Evolutionary conservation across 2,113 vertebrate species (phyloP).

Genomic region (Apteryx mantelli): DNA sequence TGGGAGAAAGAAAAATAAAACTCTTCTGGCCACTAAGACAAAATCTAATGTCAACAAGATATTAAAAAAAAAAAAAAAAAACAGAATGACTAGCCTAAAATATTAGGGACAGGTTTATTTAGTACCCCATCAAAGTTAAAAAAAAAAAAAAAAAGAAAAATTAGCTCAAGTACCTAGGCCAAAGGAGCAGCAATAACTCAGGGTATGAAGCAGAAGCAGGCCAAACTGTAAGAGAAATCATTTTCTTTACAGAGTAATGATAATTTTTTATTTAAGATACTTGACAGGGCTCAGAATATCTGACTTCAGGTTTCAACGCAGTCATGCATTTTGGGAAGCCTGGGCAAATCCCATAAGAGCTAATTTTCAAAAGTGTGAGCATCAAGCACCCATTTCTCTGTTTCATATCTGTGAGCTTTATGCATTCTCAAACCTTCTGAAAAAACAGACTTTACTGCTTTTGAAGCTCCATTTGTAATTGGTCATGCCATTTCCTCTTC

Average conservation of each 20-base stretch:
- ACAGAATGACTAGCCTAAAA: background rate
- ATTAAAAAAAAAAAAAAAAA: background rate
- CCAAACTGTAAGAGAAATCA: background rate
- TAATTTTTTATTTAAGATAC: background rate
- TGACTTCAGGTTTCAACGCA: background rate
- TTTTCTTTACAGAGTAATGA: background rate
- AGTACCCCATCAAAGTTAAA: background rate
- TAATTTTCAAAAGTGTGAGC: background rate
- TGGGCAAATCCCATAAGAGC: fast-evolving
- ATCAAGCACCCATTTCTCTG: background rate
- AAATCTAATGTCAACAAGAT: background rate
- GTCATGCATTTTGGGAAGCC: background rate
- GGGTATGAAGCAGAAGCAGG: background rate
- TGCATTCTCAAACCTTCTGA: background rate
- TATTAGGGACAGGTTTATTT: background rate
- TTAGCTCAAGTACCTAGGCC: background rate
- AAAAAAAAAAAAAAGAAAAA: background rate
- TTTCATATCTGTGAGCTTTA: background rate
- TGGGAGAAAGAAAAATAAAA: constrained; percentile 17
- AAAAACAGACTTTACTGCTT: background rate
- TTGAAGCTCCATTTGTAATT: background rate
- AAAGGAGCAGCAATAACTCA: background rate
- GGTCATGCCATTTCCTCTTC: background rate
- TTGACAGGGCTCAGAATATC: background rate
- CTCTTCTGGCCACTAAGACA: background rate